phyloP scores from a whole-genome alignment of 2,113 vertebrate species.

The Daubentonia madagascariensis region DNA sequence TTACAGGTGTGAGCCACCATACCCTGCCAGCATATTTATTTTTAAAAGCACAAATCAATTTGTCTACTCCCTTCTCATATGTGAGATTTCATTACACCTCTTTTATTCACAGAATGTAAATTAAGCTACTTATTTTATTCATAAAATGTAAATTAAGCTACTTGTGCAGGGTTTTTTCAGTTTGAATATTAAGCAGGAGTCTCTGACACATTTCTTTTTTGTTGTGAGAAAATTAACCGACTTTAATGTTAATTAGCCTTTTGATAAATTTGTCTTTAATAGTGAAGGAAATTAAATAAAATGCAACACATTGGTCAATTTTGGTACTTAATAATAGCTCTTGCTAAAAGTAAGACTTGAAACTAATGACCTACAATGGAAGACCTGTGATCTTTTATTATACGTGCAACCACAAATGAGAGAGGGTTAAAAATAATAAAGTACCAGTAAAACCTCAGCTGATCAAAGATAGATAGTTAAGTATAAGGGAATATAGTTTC shows the following conservation, averaged over 20 bases:
- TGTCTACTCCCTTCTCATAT: not conserved
- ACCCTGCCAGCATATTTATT: not conserved
- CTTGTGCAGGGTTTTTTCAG: slow-evolving; percentile 4
- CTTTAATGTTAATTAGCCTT: slow-evolving; percentile 20
- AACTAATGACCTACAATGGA: not conserved
- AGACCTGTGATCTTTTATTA: not conserved
- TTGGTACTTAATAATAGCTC: not conserved
- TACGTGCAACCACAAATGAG: not conserved
- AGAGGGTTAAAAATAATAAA: slow-evolving; percentile 4
- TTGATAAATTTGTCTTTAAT: slow-evolving; percentile 21
- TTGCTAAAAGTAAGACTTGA: not conserved
- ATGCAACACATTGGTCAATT: not conserved
- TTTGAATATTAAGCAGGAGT: not conserved
- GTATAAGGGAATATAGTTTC: not conserved
- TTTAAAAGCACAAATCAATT: slow-evolving; percentile 17
- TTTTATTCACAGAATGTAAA: slow-evolving; percentile 16
- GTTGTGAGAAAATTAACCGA: not conserved
- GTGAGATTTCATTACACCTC: slow-evolving; percentile 1
- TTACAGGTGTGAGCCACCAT: too few relatives aligned
- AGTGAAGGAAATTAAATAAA: slow-evolving; percentile 20
- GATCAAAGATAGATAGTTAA: not conserved
- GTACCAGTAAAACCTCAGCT: not conserved
- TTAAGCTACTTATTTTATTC: slow-evolving; percentile 17
- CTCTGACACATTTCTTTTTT: slow-evolving; percentile 5
- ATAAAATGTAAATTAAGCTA: not conserved